Conservation (phyloP, 2,797 vertebrate genomes). For the Hypotaenidia philippensis region DNA sequence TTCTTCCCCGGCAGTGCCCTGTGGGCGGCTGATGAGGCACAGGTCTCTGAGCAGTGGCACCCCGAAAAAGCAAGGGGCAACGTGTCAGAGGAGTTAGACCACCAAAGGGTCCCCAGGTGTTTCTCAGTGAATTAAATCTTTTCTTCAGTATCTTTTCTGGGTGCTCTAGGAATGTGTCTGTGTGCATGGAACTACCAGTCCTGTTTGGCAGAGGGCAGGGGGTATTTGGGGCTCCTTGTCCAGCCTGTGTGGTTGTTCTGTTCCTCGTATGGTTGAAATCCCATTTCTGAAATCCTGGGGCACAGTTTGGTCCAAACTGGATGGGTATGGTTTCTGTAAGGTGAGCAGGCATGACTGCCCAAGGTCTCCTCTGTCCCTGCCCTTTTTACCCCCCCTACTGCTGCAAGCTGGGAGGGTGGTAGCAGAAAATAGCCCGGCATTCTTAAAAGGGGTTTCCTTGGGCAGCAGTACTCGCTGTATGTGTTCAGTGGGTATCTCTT, state of each 20-base stretch:
- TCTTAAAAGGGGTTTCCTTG: neutral
- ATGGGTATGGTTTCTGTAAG: neutral
- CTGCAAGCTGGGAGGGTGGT: neutral
- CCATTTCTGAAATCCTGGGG: neutral
- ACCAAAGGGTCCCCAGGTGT: neutral
- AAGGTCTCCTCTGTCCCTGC: neutral
- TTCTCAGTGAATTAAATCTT: neutral
- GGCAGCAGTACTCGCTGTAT: fast-evolving
- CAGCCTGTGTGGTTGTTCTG: neutral
- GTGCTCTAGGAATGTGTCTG: neutral
- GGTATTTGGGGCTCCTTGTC: neutral
- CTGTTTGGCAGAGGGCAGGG: neutral
- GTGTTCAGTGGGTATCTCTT: neutral
- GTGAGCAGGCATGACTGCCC: neutral
- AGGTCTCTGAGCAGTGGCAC: neutral
- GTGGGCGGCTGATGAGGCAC: fast-evolving
- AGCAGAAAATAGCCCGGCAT: neutral
- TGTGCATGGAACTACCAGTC: neutral
- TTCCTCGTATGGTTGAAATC: neutral
- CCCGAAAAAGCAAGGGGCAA: neutral
- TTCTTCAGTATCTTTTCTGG: neutral
- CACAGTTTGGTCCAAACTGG: neutral
- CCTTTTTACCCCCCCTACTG: neutral
- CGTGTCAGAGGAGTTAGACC: neutral
- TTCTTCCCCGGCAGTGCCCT: neutral